Base-by-base conservation (phyloP, 2,797 vertebrate genomes). In the Prunella strophiata region DNA sequence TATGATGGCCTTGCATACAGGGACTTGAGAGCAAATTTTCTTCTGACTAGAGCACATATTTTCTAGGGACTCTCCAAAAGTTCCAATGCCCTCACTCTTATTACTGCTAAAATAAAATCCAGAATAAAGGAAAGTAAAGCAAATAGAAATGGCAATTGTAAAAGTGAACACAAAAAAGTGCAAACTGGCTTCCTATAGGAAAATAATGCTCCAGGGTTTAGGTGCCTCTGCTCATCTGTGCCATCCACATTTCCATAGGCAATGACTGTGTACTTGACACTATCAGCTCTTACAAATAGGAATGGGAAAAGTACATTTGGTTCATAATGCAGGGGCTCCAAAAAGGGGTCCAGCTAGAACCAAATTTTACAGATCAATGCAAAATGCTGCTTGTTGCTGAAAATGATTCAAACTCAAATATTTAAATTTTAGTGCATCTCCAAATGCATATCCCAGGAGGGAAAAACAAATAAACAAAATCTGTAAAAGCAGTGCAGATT, bases 261-360 rank as follows among this genome's bases (percentile, higher is more conserved):
- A 61, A 15, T 17, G 9, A 27, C 19, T 0, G 2, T 1, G 1
- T 36, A 38, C 71, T 42, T 87, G 50, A 63, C 27, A 21, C 5
- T 42, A 8, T 23, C 22, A 58, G 36, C 27, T 79, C 45, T 57
- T 72, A 80, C 27, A 68, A 32, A 50, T 2, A 77, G 2, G 5
- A 26, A 29, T 12, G 12, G 47, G 22, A 78, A 81, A 75, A 13
- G 8, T 13, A 21, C 22, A 45, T 81, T 70, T 70, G 4, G 9
- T 32, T 65, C 20, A 18, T 32, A 40, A 18, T 16, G 17, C 17
- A 32, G 13, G 20, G 7, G 2, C 7, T 79, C 40, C 7, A 47
- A 62, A 40, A 75, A 43, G 25, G 5, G 8, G 9, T 58, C 27
- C 40, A 62, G 38, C 30, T 76, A 36, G 47, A 91, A 13, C 3